phyloP scores from a whole-genome alignment of 2,888 invertebrate species.

The Agonopterix arenella region DNA sequence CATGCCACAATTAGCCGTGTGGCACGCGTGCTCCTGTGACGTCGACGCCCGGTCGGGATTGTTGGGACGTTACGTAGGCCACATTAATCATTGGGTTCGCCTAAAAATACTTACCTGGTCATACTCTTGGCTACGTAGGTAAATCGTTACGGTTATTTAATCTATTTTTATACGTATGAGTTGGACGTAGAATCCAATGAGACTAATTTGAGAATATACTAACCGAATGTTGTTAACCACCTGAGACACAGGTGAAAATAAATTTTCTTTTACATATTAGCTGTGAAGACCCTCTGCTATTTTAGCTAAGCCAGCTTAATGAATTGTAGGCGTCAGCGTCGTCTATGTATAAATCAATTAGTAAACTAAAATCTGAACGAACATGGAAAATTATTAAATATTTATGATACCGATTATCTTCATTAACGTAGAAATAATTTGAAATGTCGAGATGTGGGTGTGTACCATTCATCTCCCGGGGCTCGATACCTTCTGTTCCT shows the following conservation, averaged over 20 bases:
- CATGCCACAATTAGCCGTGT: conserved; percentile 66
- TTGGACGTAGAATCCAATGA: too few relatives aligned
- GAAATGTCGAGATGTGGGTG: conserved; percentile 8
- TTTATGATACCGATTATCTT: background rate
- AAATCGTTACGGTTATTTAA: conserved; percentile 28
- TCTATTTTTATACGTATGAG: background rate
- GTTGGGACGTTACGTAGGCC: conserved; percentile 55
- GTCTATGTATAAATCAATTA: too few relatives aligned
- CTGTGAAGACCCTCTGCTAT: too few relatives aligned
- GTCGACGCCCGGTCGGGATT: conserved; percentile 52
- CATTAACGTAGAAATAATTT: background rate
- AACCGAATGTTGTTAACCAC: too few relatives aligned
- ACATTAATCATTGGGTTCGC: conserved; percentile 51
- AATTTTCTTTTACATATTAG: too few relatives aligned
- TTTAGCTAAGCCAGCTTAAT: too few relatives aligned
- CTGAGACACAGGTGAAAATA: too few relatives aligned
- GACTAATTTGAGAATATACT: too few relatives aligned
- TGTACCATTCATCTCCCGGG: background rate
- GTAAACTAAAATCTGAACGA: too few relatives aligned
- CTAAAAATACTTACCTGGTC: conserved; percentile 58
- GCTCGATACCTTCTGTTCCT: too few relatives aligned
- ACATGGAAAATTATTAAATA: background rate
- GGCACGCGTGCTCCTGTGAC: conserved; percentile 66
- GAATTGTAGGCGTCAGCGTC: too few relatives aligned
- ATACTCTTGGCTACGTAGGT: conserved; percentile 41